Conservation (phyloP, 2,888 invertebrate species). For the Notodonta ziczac region DNA sequence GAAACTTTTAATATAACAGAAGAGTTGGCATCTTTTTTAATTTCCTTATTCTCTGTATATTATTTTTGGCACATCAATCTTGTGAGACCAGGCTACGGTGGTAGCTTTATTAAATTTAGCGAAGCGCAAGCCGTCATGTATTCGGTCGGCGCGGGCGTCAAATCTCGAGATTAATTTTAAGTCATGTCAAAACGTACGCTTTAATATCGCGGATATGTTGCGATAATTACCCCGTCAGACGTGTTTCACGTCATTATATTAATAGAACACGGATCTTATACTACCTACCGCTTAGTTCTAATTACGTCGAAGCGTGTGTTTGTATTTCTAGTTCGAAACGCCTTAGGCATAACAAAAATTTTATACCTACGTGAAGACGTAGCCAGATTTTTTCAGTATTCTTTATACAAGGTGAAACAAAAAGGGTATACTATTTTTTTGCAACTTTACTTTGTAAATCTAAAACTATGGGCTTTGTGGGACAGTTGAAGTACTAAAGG, state of each 20-base stretch:
- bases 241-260: background rate
- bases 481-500: too few species aligned
- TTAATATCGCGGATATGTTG: constrained; percentile 60
- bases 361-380: too few species aligned
- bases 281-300: background rate
- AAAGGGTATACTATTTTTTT: too few species aligned
- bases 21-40: constrained; percentile 60
- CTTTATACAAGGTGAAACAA: too few species aligned
- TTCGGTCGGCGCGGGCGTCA: constrained; percentile 48
- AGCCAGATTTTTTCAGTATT: too few species aligned
- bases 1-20: constrained; percentile 57
- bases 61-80: constrained; percentile 73
- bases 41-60: constrained; percentile 56
- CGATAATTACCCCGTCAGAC: constrained; percentile 42
- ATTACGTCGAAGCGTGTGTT: constrained; percentile 10
- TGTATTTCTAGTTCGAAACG: background rate
- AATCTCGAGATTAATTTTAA: constrained; percentile 70
- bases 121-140: constrained; percentile 57
- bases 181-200: constrained; percentile 62
- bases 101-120: constrained; percentile 75
- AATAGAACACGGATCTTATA: background rate
- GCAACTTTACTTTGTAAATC: too few species aligned
- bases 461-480: too few species aligned
- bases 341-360: too few species aligned
- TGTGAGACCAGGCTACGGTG: constrained; percentile 55